A percentile compares a stretch with the other conserved stretches of the same genome.
Conservation (phyloP, 2,113 vertebrate genomes). For the Ptilonorhynchus violaceus region DNA sequence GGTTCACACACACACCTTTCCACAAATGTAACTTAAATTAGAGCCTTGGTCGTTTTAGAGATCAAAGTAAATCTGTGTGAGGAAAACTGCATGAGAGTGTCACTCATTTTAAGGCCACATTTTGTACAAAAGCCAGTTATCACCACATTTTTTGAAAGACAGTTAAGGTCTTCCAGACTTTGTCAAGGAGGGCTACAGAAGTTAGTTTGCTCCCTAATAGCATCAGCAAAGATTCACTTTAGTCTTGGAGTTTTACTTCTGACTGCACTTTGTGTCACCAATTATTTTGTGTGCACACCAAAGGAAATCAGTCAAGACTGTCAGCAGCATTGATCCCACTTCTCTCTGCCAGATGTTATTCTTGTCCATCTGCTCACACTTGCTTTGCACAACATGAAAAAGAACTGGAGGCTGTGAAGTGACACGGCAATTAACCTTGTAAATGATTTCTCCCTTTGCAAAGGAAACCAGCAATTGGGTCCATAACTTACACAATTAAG, state of each 20-base stretch:
- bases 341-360: constrained; percentile 69
- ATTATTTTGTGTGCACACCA: constrained; percentile 27
- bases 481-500: constrained; percentile 61
- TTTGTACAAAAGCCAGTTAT: not conserved
- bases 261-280: constrained; percentile 19
- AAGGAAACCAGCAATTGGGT: constrained; percentile 34
- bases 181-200: not conserved
- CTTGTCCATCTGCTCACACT: constrained; percentile 66
- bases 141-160: not conserved
- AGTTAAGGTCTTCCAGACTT: not conserved
- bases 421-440: constrained; percentile 72
- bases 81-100: not conserved
- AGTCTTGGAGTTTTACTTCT: not conserved
- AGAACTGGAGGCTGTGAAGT: constrained; percentile 50
- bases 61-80: not conserved
- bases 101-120: not conserved
- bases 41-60: not conserved
- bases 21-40: not conserved
- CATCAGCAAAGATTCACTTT: constrained; percentile 24
- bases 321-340: constrained; percentile 27
- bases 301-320: constrained; percentile 65
- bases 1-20: not conserved
- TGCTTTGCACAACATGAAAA: constrained; percentile 56
- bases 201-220: not conserved
- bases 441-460: constrained; percentile 56